Evolutionary conservation across 2,797 vertebrate genomes (phyloP), one percentile per base, ranked within the genome.

Genomic region (Apodemus agrarius): DNA sequence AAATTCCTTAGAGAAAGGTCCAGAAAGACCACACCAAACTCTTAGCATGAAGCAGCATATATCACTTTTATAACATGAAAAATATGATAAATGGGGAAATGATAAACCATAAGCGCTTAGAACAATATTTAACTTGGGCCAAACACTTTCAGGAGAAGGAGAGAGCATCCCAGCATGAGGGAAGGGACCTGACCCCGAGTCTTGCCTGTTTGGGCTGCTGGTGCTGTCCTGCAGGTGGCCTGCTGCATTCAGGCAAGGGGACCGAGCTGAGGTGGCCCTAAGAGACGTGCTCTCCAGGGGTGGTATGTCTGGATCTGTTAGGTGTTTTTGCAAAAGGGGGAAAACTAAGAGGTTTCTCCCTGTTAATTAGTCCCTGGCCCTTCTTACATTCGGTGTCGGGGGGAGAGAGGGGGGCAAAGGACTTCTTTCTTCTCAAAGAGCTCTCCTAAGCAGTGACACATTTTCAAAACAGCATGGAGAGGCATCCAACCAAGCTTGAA

Each of bases 111-210:
- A 84, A 78, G 40, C 11, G 22, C 79, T 74, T 63, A 52, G 83
- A 29, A 46, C 22, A 72, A 21, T 85, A 29, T 76, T 78, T 85
- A 46, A 29, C 37, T 57, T 14, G 40, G 31, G 57, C 80, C 40
- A 46, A 12, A 78, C 31, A 5, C 19, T 82, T 37, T 14, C 22
- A 29, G 1, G 10, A 31, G n/a, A 74, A 11, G 52, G 26, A 2
- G 83, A 74, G 6, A 52, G 7, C 0, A 0, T 16, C 1, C 0
- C 16, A 0, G 37, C 52, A 1, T 17, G 14, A 11, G 54, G 57
- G 11, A 52, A 52, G 52, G 49, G 4, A n/a, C 13, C 17, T 0
- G 80, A 49, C 67, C 14, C 31, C 0, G 1, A 1, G 0, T 3
- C 1, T 0, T 61, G 29, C 57, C 67, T 57, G 0, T 29, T 40